Percentiles rank a stretch among this genome's conserved stretches.
These are phyloP conservation scores for Halcyon chelicuti DNA, from an alignment of 2,797 vertebrate genomes.

Conservation along the genomic window DNA sequence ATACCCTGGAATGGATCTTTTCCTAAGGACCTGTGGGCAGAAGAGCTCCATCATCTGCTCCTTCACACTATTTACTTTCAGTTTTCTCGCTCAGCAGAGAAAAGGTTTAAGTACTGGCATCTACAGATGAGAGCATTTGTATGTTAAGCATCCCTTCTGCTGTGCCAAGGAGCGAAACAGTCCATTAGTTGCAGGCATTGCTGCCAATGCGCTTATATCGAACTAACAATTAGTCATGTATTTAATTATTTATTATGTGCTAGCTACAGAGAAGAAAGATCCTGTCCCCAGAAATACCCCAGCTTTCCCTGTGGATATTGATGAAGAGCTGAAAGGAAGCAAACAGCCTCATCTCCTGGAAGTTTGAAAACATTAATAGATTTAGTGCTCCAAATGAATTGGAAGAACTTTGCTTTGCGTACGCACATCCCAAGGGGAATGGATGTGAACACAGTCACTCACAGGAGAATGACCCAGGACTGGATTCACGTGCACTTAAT, in stretches of 20 bases:
- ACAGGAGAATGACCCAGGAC: neutral
- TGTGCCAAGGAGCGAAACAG: neutral
- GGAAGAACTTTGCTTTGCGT: constrained; percentile 9
- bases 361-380: neutral
- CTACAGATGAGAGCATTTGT: neutral
- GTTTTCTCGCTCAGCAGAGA: neutral
- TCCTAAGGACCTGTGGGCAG: neutral
- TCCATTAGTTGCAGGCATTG: neutral
- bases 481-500: constrained; percentile 38
- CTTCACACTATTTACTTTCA: neutral
- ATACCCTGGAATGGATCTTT: neutral
- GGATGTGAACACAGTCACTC: constrained; percentile 4
- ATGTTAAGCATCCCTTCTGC: neutral
- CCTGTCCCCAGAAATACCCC: neutral
- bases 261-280: neutral
- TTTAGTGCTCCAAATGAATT: neutral
- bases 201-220: neutral
- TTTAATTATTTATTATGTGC: neutral
- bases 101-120: neutral
- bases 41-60: neutral
- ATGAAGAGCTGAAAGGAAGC: neutral
- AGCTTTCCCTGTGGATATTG: neutral
- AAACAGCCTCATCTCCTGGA: neutral
- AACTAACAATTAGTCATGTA: neutral
- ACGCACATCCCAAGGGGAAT: neutral